Conservation (phyloP, 2,113 vertebrate species). For the Nymphicus hollandicus region DNA sequence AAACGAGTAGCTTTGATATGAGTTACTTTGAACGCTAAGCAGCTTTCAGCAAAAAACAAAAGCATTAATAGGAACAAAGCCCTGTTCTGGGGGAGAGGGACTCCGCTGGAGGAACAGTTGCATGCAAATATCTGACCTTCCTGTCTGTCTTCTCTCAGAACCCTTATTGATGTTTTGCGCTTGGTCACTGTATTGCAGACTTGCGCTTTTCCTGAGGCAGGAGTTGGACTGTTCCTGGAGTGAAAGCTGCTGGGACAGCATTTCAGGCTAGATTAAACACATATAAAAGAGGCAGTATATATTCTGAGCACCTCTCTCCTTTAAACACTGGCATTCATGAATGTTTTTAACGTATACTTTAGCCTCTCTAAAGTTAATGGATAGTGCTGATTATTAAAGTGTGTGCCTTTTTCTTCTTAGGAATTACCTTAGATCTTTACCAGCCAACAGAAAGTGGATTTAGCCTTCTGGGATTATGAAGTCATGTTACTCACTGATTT, state of each 20-base stretch:
- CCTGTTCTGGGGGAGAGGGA: background rate
- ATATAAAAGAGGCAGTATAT: background rate
- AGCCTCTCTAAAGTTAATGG: background rate
- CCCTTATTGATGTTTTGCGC: background rate
- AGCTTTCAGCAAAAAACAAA: background rate
- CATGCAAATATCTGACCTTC: background rate
- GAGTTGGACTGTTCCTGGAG: background rate
- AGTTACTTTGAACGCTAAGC: conserved; percentile 10
- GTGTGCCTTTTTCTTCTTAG: background rate
- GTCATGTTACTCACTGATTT: background rate
- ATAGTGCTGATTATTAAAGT: background rate
- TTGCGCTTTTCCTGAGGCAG: accelerated
- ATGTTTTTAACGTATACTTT: background rate
- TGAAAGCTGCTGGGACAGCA: background rate
- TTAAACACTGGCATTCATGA: background rate
- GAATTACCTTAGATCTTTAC: background rate
- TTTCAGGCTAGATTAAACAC: background rate
- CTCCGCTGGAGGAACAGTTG: background rate
- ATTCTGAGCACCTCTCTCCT: background rate
- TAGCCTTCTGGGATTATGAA: background rate
- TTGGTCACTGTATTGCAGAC: background rate
- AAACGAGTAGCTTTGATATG: background rate
- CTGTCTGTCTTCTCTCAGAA: background rate
- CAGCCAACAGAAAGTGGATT: background rate
- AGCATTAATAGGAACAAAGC: background rate